Percentiles rank a stretch among this genome's conserved stretches.
Evolutionary conservation across 2,113 vertebrate species (phyloP).

Genomic region (Rhombomys opimus): DNA sequence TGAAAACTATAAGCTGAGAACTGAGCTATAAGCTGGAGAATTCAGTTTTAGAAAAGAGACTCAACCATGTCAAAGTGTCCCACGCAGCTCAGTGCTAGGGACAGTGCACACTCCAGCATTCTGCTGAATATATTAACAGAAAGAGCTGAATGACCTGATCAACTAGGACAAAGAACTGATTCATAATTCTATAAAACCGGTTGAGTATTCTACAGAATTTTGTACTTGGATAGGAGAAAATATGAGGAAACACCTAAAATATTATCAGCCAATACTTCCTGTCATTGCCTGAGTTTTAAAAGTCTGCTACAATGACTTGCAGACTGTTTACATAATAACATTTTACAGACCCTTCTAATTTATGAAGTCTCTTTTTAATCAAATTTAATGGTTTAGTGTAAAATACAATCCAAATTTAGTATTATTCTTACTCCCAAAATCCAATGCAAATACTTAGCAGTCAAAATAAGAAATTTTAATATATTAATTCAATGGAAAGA

Average conservation of each 20-base stretch:
- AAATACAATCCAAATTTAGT: conserved; percentile 27
- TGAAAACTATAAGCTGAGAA: not conserved
- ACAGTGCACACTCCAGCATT: not conserved
- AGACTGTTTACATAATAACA: not conserved
- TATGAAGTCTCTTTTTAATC: conserved; percentile 45
- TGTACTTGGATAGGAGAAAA: not conserved
- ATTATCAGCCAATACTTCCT: not conserved
- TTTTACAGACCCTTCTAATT: not conserved
- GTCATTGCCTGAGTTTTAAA: not conserved
- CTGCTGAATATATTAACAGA: not conserved
- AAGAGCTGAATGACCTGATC: not conserved
- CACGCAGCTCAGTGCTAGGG: accelerated
- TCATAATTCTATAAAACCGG: not conserved
- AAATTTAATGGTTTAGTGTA: conserved; percentile 19
- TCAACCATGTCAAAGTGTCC: not conserved
- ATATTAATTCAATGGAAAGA: conserved; percentile 54
- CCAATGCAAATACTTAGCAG: conserved; percentile 35
- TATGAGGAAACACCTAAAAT: not conserved
- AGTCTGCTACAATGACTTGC: not conserved
- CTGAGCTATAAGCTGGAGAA: not conserved
- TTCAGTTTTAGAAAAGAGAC: not conserved
- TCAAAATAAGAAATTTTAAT: conserved; percentile 48
- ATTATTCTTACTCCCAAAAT: not conserved
- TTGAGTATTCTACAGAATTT: not conserved
- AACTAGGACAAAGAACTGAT: not conserved